Conservation (phyloP, 2,113 vertebrate genomes). For the Sarotherodon lohbergeri region DNA sequence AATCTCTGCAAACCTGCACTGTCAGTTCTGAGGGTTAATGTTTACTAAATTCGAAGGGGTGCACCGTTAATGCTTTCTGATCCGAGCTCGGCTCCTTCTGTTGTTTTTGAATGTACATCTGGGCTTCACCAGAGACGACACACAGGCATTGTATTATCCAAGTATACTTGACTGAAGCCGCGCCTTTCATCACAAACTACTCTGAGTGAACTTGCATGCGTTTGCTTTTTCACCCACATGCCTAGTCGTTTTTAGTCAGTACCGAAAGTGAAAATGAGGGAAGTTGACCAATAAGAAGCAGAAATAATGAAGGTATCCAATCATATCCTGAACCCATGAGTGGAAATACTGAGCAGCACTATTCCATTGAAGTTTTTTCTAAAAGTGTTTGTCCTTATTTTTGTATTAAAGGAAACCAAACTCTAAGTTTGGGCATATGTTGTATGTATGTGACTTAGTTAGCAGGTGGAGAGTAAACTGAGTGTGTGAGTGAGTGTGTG, state of each 20-base stretch:
- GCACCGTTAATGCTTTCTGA: conserved; percentile 75
- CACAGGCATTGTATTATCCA: conserved; percentile 59
- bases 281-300: conserved; percentile 19
- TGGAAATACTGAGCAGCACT: conserved; percentile 72
- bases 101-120: conserved; percentile 79
- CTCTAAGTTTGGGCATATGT: conserved; percentile 57
- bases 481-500: neutral
- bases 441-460: conserved; percentile 57
- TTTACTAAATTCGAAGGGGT: conserved; percentile 72
- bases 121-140: conserved; percentile 40
- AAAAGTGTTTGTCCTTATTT: conserved; percentile 69
- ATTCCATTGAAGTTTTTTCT: conserved; percentile 77
- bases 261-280: conserved; percentile 31
- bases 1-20: conserved; percentile 59
- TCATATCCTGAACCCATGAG: conserved; percentile 57
- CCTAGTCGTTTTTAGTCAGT: conserved; percentile 66
- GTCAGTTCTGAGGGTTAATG: conserved; percentile 71
- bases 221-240: conserved; percentile 68
- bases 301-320: conserved; percentile 71
- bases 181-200: conserved; percentile 1
- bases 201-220: conserved; percentile 34
- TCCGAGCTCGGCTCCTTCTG: conserved; percentile 61
- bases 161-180: conserved; percentile 52
- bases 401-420: conserved; percentile 70
- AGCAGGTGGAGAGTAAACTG: conserved; percentile 36